Percentiles rank a stretch among this genome's conserved stretches.
These are phyloP conservation scores for Conus canariensis DNA, from an alignment of 2,888 invertebrate genomes.

Conservation along the genomic window DNA sequence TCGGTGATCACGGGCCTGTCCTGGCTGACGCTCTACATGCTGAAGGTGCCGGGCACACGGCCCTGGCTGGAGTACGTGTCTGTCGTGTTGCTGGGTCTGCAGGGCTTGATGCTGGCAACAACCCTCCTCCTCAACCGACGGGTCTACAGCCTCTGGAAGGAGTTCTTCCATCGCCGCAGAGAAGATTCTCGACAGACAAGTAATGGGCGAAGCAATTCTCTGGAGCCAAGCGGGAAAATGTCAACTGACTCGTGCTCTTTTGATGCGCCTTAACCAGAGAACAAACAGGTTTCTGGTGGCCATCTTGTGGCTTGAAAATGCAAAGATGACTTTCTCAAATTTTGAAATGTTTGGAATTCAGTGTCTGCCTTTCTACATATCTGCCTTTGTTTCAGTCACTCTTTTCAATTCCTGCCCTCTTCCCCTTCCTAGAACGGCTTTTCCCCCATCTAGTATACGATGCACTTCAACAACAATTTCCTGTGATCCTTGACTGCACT, in stretches of 20 bases:
- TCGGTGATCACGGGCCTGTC: conserved; percentile 19
- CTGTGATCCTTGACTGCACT: too few relatives aligned
- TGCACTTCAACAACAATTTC: background rate
- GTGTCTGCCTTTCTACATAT: too few relatives aligned
- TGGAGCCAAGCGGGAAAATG: background rate
- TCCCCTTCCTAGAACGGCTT: background rate
- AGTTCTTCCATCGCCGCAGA: background rate
- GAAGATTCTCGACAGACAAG: background rate
- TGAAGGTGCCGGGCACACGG: background rate
- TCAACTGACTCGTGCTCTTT: background rate
- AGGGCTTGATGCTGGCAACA: background rate
- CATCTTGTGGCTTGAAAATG: background rate
- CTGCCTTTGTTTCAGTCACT: too few relatives aligned
- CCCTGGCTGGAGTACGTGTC: conserved; percentile 18
- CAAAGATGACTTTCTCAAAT: background rate
- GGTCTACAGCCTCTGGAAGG: background rate
- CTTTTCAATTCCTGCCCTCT: background rate
- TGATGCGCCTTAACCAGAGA: background rate
- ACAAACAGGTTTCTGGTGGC: background rate
- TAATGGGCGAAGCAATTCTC: background rate
- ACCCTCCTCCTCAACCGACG: conserved; percentile 1
- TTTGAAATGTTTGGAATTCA: too few relatives aligned
- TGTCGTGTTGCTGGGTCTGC: background rate
- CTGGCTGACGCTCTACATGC: background rate
- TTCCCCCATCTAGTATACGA: background rate